A percentile compares a stretch with the other conserved stretches of the same genome.
phyloP scores from a whole-genome alignment of 2,888 invertebrate genomes.

The Lasioglossum lativentre region DNA sequence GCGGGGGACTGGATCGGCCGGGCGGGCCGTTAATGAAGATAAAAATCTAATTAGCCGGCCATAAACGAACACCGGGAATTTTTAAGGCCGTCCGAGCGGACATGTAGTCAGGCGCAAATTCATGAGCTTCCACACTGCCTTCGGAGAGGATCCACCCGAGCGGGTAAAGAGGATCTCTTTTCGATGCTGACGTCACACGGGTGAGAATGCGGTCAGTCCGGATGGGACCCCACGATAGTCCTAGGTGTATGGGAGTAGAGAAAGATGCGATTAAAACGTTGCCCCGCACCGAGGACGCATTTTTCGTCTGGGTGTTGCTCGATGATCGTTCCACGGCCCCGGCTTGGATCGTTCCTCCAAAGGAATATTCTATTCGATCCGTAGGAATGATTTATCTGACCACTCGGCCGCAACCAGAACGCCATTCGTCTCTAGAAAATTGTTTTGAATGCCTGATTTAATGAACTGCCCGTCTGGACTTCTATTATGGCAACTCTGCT shows the following conservation, averaged over 20 bases:
- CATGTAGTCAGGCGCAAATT: constrained; percentile 72
- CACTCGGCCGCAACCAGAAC: background rate
- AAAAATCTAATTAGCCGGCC: constrained; percentile 79
- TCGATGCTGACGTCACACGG: constrained; percentile 72
- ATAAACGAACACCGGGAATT: constrained; percentile 77
- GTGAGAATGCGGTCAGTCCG: constrained; percentile 76
- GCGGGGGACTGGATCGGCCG: constrained; percentile 56
- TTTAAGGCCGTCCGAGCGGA: constrained; percentile 67
- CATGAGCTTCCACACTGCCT: constrained; percentile 65
- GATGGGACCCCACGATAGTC: constrained; percentile 69
- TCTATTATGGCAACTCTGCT: constrained; percentile 4
- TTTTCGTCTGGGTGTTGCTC: constrained; percentile 27
- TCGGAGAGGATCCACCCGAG: background rate
- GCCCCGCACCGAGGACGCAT: constrained; percentile 34
- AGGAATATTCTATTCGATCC: constrained; percentile 11
- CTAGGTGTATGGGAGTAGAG: constrained; percentile 64
- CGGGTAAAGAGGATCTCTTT: constrained; percentile 71
- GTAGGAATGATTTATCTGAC: constrained; percentile 3
- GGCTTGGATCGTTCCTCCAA: background rate
- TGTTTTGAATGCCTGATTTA: constrained; percentile 14
- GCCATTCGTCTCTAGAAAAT: constrained; percentile 15
- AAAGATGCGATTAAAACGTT: constrained; percentile 68
- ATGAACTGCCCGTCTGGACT: constrained; percentile 4
- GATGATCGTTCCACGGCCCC: background rate
- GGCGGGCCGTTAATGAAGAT: constrained; percentile 73